Percentiles rank a stretch among this genome's conserved stretches.
These are phyloP conservation scores for Paratilapia polleni DNA, from an alignment of 2,113 vertebrate species.

Conservation along the genomic window DNA sequence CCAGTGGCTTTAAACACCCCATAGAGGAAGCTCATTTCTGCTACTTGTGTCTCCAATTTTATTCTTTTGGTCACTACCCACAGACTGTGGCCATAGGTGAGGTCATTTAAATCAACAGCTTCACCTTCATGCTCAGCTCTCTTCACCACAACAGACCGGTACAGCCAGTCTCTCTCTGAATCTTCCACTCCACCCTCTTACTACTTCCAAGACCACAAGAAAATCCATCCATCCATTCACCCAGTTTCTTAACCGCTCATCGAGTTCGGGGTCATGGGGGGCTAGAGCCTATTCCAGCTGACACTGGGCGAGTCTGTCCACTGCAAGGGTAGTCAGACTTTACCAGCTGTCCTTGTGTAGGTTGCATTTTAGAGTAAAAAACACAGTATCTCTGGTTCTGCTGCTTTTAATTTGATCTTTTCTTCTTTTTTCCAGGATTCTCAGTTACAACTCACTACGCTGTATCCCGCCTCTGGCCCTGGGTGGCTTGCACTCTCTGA, in stretches of 20 bases:
- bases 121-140: too few species aligned
- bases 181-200: neutral
- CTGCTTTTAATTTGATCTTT: neutral
- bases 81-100: neutral
- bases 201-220: neutral
- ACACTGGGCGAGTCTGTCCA: too few species aligned
- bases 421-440: conserved; percentile 82
- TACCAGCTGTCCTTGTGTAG: neutral
- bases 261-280: neutral
- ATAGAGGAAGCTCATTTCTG: neutral
- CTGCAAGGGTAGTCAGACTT: neutral
- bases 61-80: neutral
- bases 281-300: neutral
- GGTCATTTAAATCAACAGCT: neutral
- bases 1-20: neutral
- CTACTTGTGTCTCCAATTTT: neutral
- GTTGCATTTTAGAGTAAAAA: neutral
- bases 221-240: neutral
- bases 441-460: conserved; percentile 95
- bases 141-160: too few species aligned
- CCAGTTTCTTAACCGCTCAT: neutral
- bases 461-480: conserved; percentile 93
- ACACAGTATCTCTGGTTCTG: neutral
- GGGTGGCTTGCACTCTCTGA: conserved; percentile 89
- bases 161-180: rapidly evolving